phyloP scores from a whole-genome alignment of 2,797 vertebrate species.

The Periparus ater region DNA sequence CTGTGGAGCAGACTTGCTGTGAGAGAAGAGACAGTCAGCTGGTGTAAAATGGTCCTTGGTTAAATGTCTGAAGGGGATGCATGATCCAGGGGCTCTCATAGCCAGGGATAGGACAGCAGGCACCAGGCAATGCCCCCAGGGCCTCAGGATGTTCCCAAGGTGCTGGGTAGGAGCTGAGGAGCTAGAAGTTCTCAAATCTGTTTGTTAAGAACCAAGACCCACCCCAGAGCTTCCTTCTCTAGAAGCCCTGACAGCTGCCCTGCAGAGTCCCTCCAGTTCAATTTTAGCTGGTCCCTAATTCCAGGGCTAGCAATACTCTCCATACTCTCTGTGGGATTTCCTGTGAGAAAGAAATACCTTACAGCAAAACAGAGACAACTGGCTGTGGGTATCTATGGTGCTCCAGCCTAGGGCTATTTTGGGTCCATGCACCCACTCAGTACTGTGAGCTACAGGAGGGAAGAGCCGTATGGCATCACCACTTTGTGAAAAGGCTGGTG shows the following conservation, averaged over 20 bases:
- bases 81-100: accelerated
- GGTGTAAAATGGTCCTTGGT: neutral
- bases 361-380: neutral
- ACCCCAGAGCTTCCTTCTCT: neutral
- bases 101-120: neutral
- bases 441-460: neutral
- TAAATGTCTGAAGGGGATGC: neutral
- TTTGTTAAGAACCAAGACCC: neutral
- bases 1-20: neutral
- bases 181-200: neutral
- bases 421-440: neutral
- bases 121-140: neutral
- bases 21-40: neutral
- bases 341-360: neutral
- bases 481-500: neutral
- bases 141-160: neutral
- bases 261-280: neutral
- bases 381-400: neutral
- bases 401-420: neutral
- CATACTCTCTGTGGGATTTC: neutral
- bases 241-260: neutral
- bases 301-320: neutral
- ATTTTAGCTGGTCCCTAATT: neutral
- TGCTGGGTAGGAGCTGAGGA: neutral
- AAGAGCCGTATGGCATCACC: accelerated